A percentile compares a stretch with the other conserved stretches of the same genome.
These are phyloP conservation scores for Valencia hispanica DNA, from an alignment of 2,797 vertebrate genomes.

Conservation along the genomic window DNA sequence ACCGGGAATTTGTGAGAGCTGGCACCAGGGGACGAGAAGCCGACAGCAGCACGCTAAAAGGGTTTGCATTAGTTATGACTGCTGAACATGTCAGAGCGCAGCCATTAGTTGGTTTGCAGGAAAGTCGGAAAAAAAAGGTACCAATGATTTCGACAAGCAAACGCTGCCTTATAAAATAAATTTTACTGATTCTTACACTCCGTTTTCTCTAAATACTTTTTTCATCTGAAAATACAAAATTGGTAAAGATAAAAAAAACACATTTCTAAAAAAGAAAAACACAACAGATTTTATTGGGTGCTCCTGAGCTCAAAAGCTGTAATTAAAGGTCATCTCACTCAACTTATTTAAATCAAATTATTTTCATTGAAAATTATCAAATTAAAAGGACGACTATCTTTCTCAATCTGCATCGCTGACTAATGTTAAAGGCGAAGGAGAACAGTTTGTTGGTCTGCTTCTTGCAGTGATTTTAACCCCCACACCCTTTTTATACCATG, in stretches of 20 bases:
- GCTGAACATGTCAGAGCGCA: slow-evolving; percentile 17
- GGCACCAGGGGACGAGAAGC: slow-evolving; percentile 55
- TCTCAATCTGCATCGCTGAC: not conserved
- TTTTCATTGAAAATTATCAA: not conserved
- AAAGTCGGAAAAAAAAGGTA: slow-evolving; percentile 41
- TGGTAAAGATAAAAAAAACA: not conserved
- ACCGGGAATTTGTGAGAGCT: slow-evolving; percentile 55
- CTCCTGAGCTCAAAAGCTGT: slow-evolving; percentile 1
- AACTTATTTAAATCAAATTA: not conserved
- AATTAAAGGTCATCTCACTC: slow-evolving; percentile 7
- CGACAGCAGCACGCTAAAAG: slow-evolving; percentile 41
- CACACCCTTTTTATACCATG: not conserved
- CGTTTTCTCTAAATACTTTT: not conserved
- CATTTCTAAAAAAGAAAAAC: not conserved
- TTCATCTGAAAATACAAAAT: not conserved
- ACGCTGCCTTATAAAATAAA: not conserved
- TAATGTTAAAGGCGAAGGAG: not conserved
- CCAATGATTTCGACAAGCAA: slow-evolving; percentile 7
- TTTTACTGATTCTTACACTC: too few species aligned
- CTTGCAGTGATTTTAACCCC: not conserved
- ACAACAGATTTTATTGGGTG: not conserved
- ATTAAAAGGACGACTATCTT: not conserved
- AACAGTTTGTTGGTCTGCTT: not conserved
- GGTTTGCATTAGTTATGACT: slow-evolving; percentile 59
- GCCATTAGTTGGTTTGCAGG: slow-evolving; percentile 33